Base-by-base conservation (phyloP, 2,797 vertebrate species). In the Kryptolebias ocellatus region DNA sequence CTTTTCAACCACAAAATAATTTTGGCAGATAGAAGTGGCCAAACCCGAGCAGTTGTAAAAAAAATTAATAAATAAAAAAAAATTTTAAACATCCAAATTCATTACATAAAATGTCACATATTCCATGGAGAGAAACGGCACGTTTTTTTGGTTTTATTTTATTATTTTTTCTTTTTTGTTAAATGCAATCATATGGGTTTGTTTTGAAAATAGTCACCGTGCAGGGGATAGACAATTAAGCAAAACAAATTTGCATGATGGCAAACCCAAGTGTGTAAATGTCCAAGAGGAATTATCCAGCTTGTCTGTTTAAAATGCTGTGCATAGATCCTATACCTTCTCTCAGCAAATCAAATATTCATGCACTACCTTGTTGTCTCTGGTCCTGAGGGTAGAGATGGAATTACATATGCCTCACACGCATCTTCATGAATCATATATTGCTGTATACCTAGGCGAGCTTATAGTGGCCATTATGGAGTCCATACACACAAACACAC, bases 341-440 rank as follows among this genome's bases (percentile, higher is more conserved):
- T 93, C 89, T 74, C 83, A 68, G 88, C 87, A 88, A 93, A 94
- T 94, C 91, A 94, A 95, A 94, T 94, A 95, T 95, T 94, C 93
- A 95, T 94, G 92, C 84, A 80, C 92, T 92, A 93, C 92, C 91
- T 93, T 93, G 92, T 94, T 94, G 93, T 93, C 92, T 93, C 89
- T 92, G 87, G 92, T 94, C 93, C 92, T 92, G 89, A 89, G 92
- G 92, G 92, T 85, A 92, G 88, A 89, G 82, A 84, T 88, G 76
- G 88, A 92, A 92, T 93, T 92, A 92, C 91, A 92, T 91, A 93
- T 93, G 91, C 92, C 90, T 90, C 88, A 90, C 91, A 91, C 90
- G 82, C 87, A 87, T 92, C 88, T 87, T 91, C 91, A 94, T 94
- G 92, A 94, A 93, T 94, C 92, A 94, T 94, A 93, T 91, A 93